Percentiles rank a stretch among this genome's conserved stretches.
Evolutionary conservation across 2,113 vertebrate species (phyloP).

Genomic region (Notechis scutatus): DNA sequence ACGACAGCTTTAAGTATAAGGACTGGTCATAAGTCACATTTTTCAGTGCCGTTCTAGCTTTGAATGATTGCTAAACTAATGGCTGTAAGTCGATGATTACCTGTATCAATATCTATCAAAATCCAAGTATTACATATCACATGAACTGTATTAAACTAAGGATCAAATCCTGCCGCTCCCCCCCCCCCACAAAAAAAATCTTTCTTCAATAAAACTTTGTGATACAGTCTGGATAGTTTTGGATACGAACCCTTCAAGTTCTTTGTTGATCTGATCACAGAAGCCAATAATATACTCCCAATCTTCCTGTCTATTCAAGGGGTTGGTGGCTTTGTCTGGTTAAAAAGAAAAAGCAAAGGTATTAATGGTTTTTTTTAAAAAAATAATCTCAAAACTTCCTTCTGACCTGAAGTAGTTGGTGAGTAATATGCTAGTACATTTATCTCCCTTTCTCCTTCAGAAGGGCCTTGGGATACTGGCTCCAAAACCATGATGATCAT

Average conservation of each 20-base stretch:
- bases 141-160: background rate
- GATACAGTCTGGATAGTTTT: background rate
- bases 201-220: background rate
- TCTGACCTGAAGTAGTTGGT: background rate
- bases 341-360: slow-evolving; percentile 32
- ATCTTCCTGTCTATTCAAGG: slow-evolving; percentile 91
- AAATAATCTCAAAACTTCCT: background rate
- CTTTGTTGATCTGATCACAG: slow-evolving; percentile 96
- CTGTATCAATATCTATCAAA: background rate
- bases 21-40: background rate
- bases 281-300: slow-evolving; percentile 96
- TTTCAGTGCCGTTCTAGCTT: background rate
- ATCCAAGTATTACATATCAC: background rate
- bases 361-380: slow-evolving; percentile 10
- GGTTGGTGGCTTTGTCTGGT: slow-evolving; percentile 92
- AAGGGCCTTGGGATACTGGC: background rate
- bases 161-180: background rate
- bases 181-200: background rate
- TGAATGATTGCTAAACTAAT: background rate
- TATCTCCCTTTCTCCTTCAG: background rate
- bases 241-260: slow-evolving; percentile 87
- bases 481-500: background rate
- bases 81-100: background rate
- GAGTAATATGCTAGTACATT: background rate
- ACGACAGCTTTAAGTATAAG: background rate